Base-by-base conservation (phyloP, 2,797 vertebrate genomes). In the Miichthys miiuy region DNA sequence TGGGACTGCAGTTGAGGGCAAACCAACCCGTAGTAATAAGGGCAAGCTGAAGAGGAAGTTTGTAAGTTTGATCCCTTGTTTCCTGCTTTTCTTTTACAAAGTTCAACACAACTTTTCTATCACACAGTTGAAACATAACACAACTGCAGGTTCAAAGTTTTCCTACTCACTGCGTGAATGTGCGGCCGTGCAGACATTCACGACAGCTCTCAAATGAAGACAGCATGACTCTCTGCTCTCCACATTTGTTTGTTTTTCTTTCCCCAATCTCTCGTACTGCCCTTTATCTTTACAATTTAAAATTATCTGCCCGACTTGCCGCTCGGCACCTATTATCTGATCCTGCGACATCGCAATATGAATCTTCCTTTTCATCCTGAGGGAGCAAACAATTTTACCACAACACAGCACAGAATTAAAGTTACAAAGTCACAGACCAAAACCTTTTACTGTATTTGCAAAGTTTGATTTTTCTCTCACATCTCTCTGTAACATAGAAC, bases 41-140 rank as follows among this genome's bases (percentile, higher is more conserved):
- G 94, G 93, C 75, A 97, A 96, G 84, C 96, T 98, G 82, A 97
- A 96, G 89, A 95, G 97, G 23, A 97, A 98, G 50, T 98, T 97
- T 71, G 97, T 98, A 88, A 97, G 97, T 98, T 38, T 23, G 3
- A 66, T 48, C 12, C 5, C 10, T 56, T 6, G 0, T 34, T 83
- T 78, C 1, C 0, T 34, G 0, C 1, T 42, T 73, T 23, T 54
- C 5, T 16, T 21, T 16, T 12, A 57, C 4, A 44, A 7, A 54
- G 17, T 2, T 7, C 11, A 38, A 9, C 34, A 38, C 34, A 38
- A 38, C 34, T 42, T 20, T 16, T 60, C 10, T 25, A 23, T 21
- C 38, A 60, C 8, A 16, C 41, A 23, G 0, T 11, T n/a, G 20
- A 21, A 42, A n/a, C 63, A 21, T 5, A 1, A 48, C 12, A n/a